A percentile compares a stretch with the other conserved stretches of the same genome.
phyloP scores from a whole-genome alignment of 2,797 vertebrate genomes.

The Rhinella marina region DNA sequence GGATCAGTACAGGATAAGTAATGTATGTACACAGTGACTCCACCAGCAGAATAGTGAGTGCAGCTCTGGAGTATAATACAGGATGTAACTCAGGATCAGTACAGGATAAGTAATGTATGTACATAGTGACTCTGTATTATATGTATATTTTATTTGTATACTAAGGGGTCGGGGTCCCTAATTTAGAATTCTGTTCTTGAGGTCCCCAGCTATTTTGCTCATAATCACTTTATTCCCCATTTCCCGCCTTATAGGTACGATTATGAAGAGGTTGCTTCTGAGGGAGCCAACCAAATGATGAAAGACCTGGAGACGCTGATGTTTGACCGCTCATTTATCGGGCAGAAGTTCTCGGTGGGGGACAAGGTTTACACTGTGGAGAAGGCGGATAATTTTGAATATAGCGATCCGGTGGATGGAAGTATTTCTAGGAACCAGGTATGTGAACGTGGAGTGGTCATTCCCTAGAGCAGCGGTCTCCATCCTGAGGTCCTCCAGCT shows the following conservation, averaged over 20 bases:
- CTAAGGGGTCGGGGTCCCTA: neutral
- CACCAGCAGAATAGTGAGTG: no score
- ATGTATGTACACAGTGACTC: no score
- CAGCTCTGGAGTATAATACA: no score
- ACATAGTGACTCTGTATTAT: no score
- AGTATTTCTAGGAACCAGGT: slow-evolving; percentile 97
- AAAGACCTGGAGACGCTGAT: slow-evolving; percentile 88
- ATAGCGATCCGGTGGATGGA: slow-evolving; percentile 92
- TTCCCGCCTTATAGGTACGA: slow-evolving; percentile 81
- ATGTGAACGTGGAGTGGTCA: slow-evolving; percentile 45
- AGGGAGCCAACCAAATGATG: slow-evolving; percentile 93
- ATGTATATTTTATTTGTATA: no score
- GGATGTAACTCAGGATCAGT: no score
- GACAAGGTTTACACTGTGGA: slow-evolving; percentile 92
- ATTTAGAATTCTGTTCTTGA: neutral
- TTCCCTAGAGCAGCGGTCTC: neutral
- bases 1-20: no score
- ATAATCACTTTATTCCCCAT: neutral
- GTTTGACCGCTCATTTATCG: slow-evolving; percentile 86
- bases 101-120: no score
- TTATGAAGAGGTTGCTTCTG: slow-evolving; percentile 95
- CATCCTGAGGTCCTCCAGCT: no score
- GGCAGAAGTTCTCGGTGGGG: slow-evolving; percentile 85
- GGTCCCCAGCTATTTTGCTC: no score
- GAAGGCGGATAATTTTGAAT: slow-evolving; percentile 93